phyloP scores from a whole-genome alignment of 2,888 invertebrate species.

The Drosophila vallismaia region DNA sequence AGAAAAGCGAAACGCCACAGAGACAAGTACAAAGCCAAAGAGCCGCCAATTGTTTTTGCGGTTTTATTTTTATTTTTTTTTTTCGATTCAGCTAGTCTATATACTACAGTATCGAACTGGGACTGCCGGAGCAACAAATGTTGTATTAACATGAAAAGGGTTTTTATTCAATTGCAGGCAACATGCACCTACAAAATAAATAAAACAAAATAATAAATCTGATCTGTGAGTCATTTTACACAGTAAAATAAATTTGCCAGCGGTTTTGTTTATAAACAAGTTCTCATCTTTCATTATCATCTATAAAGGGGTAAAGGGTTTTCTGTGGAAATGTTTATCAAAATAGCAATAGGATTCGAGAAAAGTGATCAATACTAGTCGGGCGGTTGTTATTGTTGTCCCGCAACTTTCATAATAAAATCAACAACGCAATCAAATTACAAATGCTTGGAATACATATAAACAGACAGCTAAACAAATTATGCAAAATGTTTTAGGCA shows the following conservation, averaged over 20 bases:
- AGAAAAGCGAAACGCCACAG: slow-evolving; percentile 43
- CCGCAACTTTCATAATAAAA: slow-evolving; percentile 69
- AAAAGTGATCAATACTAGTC: slow-evolving; percentile 34
- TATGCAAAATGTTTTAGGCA: slow-evolving; percentile 55
- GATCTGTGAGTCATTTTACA: slow-evolving; percentile 27
- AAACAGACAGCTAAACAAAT: slow-evolving; percentile 39
- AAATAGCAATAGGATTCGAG: not conserved
- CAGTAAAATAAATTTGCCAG: not conserved
- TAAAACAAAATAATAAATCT: slow-evolving; percentile 18
- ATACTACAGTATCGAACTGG: slow-evolving; percentile 26
- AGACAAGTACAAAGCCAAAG: slow-evolving; percentile 76
- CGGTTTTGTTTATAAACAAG: not conserved
- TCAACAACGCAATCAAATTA: slow-evolving; percentile 61
- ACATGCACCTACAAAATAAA: slow-evolving; percentile 49
- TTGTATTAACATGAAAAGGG: slow-evolving; percentile 75
- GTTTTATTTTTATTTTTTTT: not conserved
- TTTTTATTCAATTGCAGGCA: slow-evolving; percentile 68
- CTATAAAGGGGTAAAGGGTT: not conserved
- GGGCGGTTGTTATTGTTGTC: slow-evolving; percentile 30
- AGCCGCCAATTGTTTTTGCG: slow-evolving; percentile 62
- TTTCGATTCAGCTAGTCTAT: slow-evolving; percentile 33
- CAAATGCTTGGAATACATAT: slow-evolving; percentile 36
- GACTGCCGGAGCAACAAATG: slow-evolving; percentile 61
- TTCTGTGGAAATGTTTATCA: not conserved
- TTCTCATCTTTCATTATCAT: not conserved